Base-by-base conservation (phyloP, 1,140 invertebrate genomes). In the Heterodera schachtii region DNA sequence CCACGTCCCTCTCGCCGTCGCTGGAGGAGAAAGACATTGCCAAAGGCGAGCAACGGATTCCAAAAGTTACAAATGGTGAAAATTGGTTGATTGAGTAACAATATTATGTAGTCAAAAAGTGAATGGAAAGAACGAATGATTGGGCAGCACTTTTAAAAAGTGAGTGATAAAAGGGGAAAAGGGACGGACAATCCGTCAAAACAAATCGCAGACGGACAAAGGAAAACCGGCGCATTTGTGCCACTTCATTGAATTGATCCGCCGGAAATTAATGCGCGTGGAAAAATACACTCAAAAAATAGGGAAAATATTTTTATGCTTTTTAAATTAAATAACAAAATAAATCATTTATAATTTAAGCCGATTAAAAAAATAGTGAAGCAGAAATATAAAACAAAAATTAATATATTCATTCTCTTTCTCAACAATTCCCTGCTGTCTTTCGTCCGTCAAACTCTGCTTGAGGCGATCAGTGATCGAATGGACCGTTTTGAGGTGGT, bases 11-110 rank as follows among this genome's bases (percentile, higher is more conserved):
- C 66, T 76, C 75, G 49, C 49, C 44, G 75, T 64, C 66, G n/a
- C 70, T 66, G 64, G 77, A 64, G 70, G 57, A 78, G 77, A 64
- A 78, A 60, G 75, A 78, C 75, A 78, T 78, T 78, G 60, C 13
- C 57, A 7, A 78, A 49, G 52, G 76, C 57, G 31, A 71, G 19
- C 16, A 77, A 64, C 64, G 75, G 75, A 60, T 77, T 77, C 41
- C 41, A 60, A 77, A 77, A 64, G 47, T 77, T 49, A 31, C 75
- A 77, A 52, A 77, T 77, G 4, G n/a, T 77, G 75, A 49, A n/a
- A 64, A 64, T 19, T 64, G 5, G 52, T 0, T 0, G 52, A 16
- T 52, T 64, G 16, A 64, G 19, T 19, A 16, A 64, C 5, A 64
- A 19, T 64, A 52, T 31, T 31, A 31, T 31, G 31, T 31, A 31